phyloP scores from a whole-genome alignment of 2,888 invertebrate species.

The Pheosia gnoma region DNA sequence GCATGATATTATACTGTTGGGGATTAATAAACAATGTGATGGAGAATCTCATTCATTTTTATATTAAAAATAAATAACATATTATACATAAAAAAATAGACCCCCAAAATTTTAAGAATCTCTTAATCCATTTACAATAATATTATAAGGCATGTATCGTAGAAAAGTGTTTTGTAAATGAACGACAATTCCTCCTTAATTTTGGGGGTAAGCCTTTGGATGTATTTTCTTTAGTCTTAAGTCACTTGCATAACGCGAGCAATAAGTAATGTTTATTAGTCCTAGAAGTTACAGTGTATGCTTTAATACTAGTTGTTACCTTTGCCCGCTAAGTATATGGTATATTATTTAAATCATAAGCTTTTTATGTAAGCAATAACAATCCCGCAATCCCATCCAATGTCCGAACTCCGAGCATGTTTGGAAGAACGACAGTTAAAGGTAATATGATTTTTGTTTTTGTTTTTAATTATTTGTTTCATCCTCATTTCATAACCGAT shows the following conservation, averaged over 20 bases:
- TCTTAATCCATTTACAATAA: too few species aligned
- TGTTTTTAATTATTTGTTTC: conserved; percentile 54
- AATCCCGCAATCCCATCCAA: conserved; percentile 53
- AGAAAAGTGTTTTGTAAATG: too few species aligned
- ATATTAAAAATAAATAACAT: too few species aligned
- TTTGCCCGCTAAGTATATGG: conserved; percentile 44
- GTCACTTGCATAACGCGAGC: neutral
- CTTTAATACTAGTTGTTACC: conserved; percentile 62
- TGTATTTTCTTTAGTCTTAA: neutral
- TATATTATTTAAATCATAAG: conserved; percentile 25
- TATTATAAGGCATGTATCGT: too few species aligned
- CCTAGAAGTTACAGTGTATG: conserved; percentile 33
- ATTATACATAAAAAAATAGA: too few species aligned
- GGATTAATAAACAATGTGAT: conserved; percentile 7
- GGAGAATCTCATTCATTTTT: too few species aligned
- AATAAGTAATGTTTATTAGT: conserved; percentile 15
- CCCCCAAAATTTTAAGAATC: too few species aligned
- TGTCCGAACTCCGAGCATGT: conserved; percentile 69
- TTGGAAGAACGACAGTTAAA: conserved; percentile 73
- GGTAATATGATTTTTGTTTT: conserved; percentile 73
- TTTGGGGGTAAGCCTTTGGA: too few species aligned
- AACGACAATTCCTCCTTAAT: too few species aligned
- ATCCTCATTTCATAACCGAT: conserved; percentile 27
- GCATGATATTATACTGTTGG: conserved; percentile 12
- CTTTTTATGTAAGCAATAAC: conserved; percentile 49